These are phyloP conservation scores for Proales similis DNA, from an alignment of 1,140 invertebrate species.

Conservation along the genomic window DNA sequence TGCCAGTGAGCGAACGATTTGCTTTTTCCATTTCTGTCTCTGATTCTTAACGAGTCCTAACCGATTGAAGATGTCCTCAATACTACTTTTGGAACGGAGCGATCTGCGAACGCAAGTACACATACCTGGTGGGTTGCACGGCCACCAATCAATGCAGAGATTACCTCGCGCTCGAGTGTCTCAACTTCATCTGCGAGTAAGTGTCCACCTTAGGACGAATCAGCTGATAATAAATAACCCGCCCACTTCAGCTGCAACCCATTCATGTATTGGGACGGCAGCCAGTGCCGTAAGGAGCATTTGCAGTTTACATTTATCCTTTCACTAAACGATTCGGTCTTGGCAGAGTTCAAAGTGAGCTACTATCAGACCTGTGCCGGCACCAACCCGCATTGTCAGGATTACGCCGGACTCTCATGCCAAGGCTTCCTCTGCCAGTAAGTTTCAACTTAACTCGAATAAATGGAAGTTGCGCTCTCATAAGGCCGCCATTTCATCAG, in stretches of 20 bases:
- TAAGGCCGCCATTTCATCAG: background rate
- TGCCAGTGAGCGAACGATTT: background rate
- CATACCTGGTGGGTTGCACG: background rate
- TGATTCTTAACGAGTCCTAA: background rate
- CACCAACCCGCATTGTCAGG: slow-evolving; percentile 10
- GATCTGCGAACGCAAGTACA: background rate
- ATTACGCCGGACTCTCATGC: slow-evolving; percentile 15
- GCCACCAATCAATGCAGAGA: background rate
- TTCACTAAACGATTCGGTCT: background rate
- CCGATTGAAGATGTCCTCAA: background rate
- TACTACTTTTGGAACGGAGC: slow-evolving; percentile 20
- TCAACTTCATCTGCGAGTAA: background rate
- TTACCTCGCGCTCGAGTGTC: background rate
- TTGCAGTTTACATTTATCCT: no score
- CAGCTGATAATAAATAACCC: background rate
- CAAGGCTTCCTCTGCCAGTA: background rate
- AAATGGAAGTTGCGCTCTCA: background rate
- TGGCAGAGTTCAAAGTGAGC: slow-evolving; percentile 3
- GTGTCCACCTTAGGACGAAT: no score
- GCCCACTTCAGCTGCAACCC: background rate
- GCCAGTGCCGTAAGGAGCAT: slow-evolving; percentile 17
- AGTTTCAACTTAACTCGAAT: background rate
- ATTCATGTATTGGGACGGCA: slow-evolving; percentile 16
- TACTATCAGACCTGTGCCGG: background rate
- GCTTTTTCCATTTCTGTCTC: background rate